phyloP scores from a whole-genome alignment of 2,113 vertebrate genomes.

The Apteryx mantelli region DNA sequence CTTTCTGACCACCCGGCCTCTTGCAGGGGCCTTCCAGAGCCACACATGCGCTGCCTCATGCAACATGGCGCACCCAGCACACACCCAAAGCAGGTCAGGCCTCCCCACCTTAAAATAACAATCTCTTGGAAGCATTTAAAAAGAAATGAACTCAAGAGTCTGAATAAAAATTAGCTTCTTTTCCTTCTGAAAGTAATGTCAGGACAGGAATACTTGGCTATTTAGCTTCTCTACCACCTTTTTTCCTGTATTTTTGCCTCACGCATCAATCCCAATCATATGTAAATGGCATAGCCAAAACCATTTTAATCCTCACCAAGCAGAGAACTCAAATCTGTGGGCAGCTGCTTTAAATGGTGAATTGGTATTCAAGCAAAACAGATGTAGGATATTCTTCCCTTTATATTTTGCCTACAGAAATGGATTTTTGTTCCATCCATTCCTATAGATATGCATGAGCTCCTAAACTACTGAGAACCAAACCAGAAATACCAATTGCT shows the following conservation, averaged over 20 bases:
- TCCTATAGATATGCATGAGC: neutral
- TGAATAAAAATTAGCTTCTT: neutral
- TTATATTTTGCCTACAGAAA: neutral
- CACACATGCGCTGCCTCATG: rapidly evolving
- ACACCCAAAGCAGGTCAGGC: neutral
- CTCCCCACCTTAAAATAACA: neutral
- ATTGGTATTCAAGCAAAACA: neutral
- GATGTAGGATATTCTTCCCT: neutral
- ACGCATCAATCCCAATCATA: neutral
- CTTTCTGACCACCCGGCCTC: neutral
- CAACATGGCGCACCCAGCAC: rapidly evolving
- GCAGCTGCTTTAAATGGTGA: neutral
- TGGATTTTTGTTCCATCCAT: neutral
- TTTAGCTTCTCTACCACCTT: neutral
- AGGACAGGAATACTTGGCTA: neutral
- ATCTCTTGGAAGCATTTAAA: neutral
- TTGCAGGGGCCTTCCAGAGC: neutral
- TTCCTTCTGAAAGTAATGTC: neutral
- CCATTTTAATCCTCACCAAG: conserved; percentile 13
- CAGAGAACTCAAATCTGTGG: neutral
- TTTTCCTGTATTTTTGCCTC: conserved; percentile 7
- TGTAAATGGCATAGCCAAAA: neutral
- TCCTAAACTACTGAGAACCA: neutral
- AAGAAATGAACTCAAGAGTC: neutral
- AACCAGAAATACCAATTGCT: neutral